phyloP scores from a whole-genome alignment of 2,888 invertebrate genomes.

The Rhopalosiphum nymphaeae region DNA sequence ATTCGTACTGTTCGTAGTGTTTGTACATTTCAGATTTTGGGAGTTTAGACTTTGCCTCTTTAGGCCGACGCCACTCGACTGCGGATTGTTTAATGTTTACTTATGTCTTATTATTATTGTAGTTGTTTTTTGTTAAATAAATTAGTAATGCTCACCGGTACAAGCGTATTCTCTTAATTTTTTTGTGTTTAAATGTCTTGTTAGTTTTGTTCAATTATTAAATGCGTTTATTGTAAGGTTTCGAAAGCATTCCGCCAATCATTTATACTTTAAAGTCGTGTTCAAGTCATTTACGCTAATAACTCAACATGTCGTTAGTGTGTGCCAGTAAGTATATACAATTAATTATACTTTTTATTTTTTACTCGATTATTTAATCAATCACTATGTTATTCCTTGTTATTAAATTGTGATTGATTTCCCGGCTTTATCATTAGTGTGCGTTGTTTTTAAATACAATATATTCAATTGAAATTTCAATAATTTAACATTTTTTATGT shows the following conservation, averaged over 20 bases:
- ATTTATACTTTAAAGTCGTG: not conserved
- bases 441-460: not conserved
- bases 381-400: not conserved
- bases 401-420: not conserved
- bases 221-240: not conserved
- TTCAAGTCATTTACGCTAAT: not conserved
- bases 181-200: not conserved
- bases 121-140: not conserved
- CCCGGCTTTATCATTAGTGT: not conserved
- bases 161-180: not conserved
- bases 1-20: not conserved
- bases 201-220: not conserved
- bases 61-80: not conserved
- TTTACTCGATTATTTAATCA: not conserved
- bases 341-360: not conserved
- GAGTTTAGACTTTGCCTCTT: not conserved
- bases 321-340: slow-evolving; percentile 53
- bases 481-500: not conserved
- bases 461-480: not conserved
- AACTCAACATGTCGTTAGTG: slow-evolving; percentile 51
- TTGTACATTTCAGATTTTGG: not conserved
- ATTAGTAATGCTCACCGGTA: too few relatives aligned
- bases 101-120: not conserved
- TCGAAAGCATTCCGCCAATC: not conserved
- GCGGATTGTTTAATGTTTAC: not conserved